Evolutionary conservation across 2,797 vertebrate species (phyloP), one percentile per base, ranked within the genome.

Genomic region (Triplophysa bombifrons): DNA sequence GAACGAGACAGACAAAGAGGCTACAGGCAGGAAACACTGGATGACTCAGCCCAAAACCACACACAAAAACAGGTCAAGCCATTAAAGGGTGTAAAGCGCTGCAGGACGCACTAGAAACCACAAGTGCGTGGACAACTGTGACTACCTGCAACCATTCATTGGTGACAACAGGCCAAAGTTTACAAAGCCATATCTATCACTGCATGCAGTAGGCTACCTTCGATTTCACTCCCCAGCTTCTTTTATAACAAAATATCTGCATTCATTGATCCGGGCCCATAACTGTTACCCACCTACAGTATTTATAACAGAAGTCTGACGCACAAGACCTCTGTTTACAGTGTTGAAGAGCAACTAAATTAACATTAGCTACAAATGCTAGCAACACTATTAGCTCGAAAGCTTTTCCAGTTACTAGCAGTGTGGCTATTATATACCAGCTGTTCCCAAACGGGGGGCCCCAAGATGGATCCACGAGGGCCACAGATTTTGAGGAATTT

Each of bases 11-110:
- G 50, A 76, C 17, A 48, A 30, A 77, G 19, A 50, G 25, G 55
- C 34, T 8, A 34, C 13, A 38, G 68, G 55, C 67, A 72, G 58
- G 67, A 80, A 66, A 56, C 48, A 34, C 13, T 50, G 51, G 22
- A 66, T 72, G 77, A 79, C 77, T 79, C 69, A 48, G 48, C 77
- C 65, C 34, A 66, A 80, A 80, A 65, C 69, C 60, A 38, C 77
- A 71, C 12, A 78, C 56, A 63, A 78, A 78, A 78, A 53, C 17
- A 64, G 76, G 76, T 78, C 76, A 78, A 78, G 44, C 58, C 58
- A 71, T 72, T 55, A 44, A 72, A 71, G 63, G 20, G 76, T 71
- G 46, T 44, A 19, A 78, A 61, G 56, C 30, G 2, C 13, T 55
- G 16, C 13, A 69, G 25, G 22, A 68, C 65, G 13, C 30, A 10